A percentile compares a stretch with the other conserved stretches of the same genome.
Conservation (phyloP, 2,797 vertebrate species). For the Erethizon dorsatum region DNA sequence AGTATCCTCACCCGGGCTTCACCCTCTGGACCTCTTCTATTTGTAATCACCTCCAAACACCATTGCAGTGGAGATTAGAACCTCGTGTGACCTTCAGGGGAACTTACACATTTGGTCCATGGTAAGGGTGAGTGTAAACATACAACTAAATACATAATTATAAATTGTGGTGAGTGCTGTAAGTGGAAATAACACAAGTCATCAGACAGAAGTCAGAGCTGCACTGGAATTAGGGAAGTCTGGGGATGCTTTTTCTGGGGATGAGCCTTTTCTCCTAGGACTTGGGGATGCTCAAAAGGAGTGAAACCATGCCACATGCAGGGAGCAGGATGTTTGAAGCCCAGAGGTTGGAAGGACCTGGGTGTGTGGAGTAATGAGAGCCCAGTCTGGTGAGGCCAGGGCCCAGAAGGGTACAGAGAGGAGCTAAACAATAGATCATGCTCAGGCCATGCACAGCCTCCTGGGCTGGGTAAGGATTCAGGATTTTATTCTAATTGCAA, state of each 20-base stretch:
- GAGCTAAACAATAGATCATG: background rate
- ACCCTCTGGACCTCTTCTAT: background rate
- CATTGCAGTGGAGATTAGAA: background rate
- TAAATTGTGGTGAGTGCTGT: background rate
- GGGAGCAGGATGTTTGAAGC: background rate
- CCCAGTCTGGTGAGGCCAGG: no score
- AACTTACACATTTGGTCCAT: background rate
- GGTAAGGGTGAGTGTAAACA: background rate
- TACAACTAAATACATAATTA: background rate
- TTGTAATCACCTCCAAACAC: background rate
- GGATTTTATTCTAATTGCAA: background rate
- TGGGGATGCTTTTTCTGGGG: background rate
- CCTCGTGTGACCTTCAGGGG: background rate
- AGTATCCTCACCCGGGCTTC: background rate
- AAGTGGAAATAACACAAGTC: background rate
- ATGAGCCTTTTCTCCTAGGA: conserved; percentile 11
- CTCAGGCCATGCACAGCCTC: background rate
- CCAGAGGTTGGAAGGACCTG: background rate
- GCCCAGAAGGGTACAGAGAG: background rate
- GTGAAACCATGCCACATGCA: background rate
- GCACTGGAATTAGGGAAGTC: background rate
- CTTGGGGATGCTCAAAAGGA: background rate
- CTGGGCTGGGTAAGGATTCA: background rate
- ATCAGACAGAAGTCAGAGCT: background rate
- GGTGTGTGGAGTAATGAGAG: background rate